Conservation (phyloP, 2,797 vertebrate species). For the Paguma larvata region DNA sequence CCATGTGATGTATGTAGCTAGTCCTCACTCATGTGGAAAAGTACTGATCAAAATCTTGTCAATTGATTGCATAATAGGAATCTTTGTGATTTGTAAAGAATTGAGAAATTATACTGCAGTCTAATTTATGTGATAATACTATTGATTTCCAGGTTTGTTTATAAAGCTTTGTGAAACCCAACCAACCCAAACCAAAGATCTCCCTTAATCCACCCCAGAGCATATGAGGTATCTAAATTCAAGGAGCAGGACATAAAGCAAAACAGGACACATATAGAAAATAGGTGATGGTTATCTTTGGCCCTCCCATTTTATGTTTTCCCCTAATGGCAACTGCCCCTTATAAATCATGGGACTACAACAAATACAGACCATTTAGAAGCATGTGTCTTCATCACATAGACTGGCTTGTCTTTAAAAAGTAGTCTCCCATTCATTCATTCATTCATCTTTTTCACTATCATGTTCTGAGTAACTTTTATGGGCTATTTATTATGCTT, state of each 20-base stretch:
- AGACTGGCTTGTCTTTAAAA: neutral
- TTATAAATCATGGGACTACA: neutral
- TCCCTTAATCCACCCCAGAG: neutral
- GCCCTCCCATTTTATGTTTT: neutral
- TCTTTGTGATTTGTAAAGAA: slow-evolving; percentile 86
- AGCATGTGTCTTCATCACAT: neutral
- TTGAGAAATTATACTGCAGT: slow-evolving; percentile 83
- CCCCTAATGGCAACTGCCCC: neutral
- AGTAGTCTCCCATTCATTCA: neutral
- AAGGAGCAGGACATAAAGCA: neutral
- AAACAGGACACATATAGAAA: neutral
- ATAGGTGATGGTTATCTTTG: neutral
- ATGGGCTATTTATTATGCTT: neutral
- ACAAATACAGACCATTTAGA: neutral
- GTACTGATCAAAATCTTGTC: slow-evolving; percentile 82
- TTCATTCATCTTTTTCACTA: neutral
- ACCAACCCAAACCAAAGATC: neutral
- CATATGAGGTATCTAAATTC: neutral
- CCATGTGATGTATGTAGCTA: neutral
- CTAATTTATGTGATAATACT: slow-evolving; percentile 83
- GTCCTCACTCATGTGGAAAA: slow-evolving; percentile 57
- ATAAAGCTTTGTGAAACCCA: slow-evolving; percentile 79
- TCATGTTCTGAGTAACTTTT: neutral
- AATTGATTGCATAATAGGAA: slow-evolving; percentile 85
- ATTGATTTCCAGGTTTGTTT: slow-evolving; percentile 81